Base-by-base conservation (phyloP, 2,797 vertebrate genomes). In the Melanotaenia pygmaea region DNA sequence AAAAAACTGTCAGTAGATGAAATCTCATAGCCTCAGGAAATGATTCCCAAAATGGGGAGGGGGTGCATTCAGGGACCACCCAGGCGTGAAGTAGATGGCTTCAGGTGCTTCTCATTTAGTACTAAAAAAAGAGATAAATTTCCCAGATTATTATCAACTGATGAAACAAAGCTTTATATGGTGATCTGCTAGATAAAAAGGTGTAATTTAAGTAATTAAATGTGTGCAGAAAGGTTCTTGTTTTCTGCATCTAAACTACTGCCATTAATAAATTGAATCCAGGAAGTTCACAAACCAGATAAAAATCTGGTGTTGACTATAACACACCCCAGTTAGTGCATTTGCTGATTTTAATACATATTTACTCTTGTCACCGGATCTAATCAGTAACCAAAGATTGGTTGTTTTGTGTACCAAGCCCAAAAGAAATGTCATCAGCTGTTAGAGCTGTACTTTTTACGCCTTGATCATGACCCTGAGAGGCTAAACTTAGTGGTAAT, bases 401-500 rank as follows among this genome's bases (percentile, higher is more conserved):
- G 0, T 24, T 57, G 24, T 26, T 54, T 73, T 43, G 2, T 69
- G 45, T 35, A 63, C 6, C 34, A 5, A 54, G 26, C 43, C 56
- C 12, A 45, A 60, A 80, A 68, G 18, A 47, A 60, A 66, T 30
- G 1, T 4, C 14, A 56, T 75, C 63, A 57, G 56, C 24, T 28
- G 9, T n/a, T 54, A 53, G 16, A 22, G 40, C 0, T 0, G 30
- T 47, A 60, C 45, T 28, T 32, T 50, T 59, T n/a, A 7, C 3
- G 10, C 38, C 43, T 13, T 40, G 30, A 53, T 61, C 56, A 57
- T 58, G 64, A 30, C 22, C 54, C 11, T 65, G 60, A 67, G 60
- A 24, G 56, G 74, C 74, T 87, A 90, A 84, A 82, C 71, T 81
- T 72, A 80, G 72, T 47, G 62, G 14, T 47, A 62, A 66, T 59